These are phyloP conservation scores for Bovichtus diacanthus DNA, from an alignment of 2,797 vertebrate species.

Conservation along the genomic window DNA sequence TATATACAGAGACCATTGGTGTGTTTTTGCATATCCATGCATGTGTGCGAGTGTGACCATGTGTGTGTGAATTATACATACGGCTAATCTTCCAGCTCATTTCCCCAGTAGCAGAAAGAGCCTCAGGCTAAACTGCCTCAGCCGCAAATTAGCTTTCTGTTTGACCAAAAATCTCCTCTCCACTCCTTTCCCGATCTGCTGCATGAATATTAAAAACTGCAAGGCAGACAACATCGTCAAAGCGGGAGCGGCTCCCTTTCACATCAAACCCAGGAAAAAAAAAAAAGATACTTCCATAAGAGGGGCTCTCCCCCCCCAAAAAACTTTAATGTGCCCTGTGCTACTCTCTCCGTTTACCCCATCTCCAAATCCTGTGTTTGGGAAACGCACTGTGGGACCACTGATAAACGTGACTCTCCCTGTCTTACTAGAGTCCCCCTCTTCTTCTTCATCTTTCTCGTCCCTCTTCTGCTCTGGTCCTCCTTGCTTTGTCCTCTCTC, in stretches of 20 bases:
- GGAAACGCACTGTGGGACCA: constrained; percentile 67
- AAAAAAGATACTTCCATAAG: constrained; percentile 68
- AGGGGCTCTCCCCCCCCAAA: constrained; percentile 41
- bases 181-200: constrained; percentile 68
- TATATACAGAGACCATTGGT: constrained; percentile 34
- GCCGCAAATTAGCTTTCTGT: constrained; percentile 85
- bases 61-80: constrained; percentile 83
- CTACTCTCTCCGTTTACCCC: constrained; percentile 54
- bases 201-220: constrained; percentile 84
- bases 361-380: constrained; percentile 72
- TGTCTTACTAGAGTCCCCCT: constrained; percentile 53
- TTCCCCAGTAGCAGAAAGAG: constrained; percentile 80
- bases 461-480: constrained; percentile 47
- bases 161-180: constrained; percentile 81
- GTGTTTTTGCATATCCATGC: constrained; percentile 52
- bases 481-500: constrained; percentile 71
- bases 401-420: constrained; percentile 70
- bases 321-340: constrained; percentile 74
- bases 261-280: constrained; percentile 76
- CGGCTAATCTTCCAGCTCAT: constrained; percentile 84
- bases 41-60: constrained; percentile 42
- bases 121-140: constrained; percentile 80
- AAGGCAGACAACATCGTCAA: constrained; percentile 76
- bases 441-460: constrained; percentile 41
- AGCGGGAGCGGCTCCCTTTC: constrained; percentile 69